Evolutionary conservation across 2,113 vertebrate species (phyloP).

Genomic region (Eulemur rufifrons): DNA sequence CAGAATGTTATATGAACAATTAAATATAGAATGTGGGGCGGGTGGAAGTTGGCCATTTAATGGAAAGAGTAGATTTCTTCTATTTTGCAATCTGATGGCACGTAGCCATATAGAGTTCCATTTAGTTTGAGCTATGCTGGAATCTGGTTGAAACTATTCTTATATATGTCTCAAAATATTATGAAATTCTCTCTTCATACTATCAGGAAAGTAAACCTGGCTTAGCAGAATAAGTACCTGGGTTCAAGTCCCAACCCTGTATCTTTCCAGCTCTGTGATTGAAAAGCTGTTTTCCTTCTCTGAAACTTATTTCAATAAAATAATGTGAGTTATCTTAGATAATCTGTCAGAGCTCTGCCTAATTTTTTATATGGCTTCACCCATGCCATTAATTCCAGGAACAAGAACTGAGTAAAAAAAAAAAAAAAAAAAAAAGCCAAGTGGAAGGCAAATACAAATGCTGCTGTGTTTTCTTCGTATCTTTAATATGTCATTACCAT

Average conservation of each 20-base stretch:
- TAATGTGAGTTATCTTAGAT: neutral
- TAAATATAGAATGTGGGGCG: neutral
- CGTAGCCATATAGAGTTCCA: neutral
- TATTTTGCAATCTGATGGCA: neutral
- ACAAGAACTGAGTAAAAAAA: neutral
- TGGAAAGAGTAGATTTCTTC: neutral
- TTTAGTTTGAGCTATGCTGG: neutral
- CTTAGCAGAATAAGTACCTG: neutral
- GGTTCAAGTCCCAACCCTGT: neutral
- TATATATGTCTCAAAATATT: neutral
- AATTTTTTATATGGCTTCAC: neutral
- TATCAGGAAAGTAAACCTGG: neutral
- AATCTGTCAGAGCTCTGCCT: neutral
- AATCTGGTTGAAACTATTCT: neutral
- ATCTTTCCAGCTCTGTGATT: neutral
- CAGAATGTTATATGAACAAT: neutral
- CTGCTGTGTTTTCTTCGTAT: neutral
- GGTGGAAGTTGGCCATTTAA: neutral
- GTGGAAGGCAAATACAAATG: neutral
- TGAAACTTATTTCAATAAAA: neutral
- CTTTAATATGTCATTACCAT: neutral
- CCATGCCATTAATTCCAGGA: neutral
- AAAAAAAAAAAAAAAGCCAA: neutral
- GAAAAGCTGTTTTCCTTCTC: neutral
- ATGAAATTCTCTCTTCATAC: neutral